These are phyloP conservation scores for Delichon dasypus DNA, from an alignment of 2,797 vertebrate species.

Conservation along the genomic window DNA sequence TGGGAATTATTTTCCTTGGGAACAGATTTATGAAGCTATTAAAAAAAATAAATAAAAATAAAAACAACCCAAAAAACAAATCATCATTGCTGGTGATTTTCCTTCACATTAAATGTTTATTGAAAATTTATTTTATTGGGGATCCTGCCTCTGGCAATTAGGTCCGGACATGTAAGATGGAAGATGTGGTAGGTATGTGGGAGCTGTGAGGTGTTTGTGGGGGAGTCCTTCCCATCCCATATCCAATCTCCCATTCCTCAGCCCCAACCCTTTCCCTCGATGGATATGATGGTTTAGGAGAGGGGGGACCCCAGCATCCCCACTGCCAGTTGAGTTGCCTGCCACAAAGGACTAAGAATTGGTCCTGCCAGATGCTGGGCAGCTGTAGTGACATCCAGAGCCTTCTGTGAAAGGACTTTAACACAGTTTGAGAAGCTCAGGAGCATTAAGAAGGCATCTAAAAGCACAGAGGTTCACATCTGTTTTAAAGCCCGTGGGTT, in stretches of 20 bases:
- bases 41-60: neutral
- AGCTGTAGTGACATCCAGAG: neutral
- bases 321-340: neutral
- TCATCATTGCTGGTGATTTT: neutral
- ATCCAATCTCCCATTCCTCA: too few relatives aligned
- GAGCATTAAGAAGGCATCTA: neutral
- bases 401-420: neutral
- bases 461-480: neutral
- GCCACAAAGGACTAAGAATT: neutral
- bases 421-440: neutral
- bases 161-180: neutral
- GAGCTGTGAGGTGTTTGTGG: neutral
- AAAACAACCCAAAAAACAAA: neutral
- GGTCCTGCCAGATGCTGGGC: neutral
- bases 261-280: neutral
- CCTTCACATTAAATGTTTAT: neutral
- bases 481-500: neutral
- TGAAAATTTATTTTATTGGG: neutral
- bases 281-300: neutral
- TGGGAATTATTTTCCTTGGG: constrained; percentile 25
- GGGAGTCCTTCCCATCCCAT: too few relatives aligned
- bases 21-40: neutral
- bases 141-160: neutral
- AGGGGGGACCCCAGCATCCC: neutral
- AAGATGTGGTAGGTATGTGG: neutral